Base-by-base conservation (phyloP, 2,113 vertebrate species). In the Gobius niger region DNA sequence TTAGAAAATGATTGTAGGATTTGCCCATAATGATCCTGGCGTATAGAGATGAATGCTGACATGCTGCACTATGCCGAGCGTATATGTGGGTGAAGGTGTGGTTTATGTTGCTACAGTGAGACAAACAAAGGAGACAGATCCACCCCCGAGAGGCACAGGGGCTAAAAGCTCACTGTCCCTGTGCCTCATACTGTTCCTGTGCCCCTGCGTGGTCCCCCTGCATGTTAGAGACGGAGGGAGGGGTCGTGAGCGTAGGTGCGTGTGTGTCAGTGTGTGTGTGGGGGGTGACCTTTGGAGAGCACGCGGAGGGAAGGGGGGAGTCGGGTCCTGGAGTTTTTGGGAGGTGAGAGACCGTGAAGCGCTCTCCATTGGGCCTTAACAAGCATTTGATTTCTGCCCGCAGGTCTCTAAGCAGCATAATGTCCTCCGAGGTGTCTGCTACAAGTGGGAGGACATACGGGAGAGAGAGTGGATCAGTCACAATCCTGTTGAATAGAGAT, bases 271-370 rank as follows among this genome's bases (percentile, higher is more conserved):
- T 34, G 24, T 34, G 24, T 34, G 24, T 2, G 24, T 60, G 47
- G 69, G 49, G 64, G 85, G 41, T 91, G 91, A 92, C 91, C 91
- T 92, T 87, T 89, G 63, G 9, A 63, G 16, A 44, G 40, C 19
- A 44, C 64, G 70, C 74, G 71, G 60, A 44, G 63, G 44, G 50
- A 64, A 67, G 66, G 66, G 52, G 46, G 70, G 68, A 49, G 47
- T 16, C 16, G 63, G 49, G 11, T 83, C 73, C 61, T 62, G 42
- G 67, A 70, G 80, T 75, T 78, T 78, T 85, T 82, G 47, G 51
- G 85, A 91, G 90, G 91, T 90, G 91, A 91, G 91, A 92, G 91
- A 92, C 89, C 80, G 89, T 90, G 89, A 91, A 91, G 84, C 75
- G 74, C 74, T 85, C 73, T 85, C 75, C 71, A 74, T 74, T 69